Percentiles rank a stretch among this genome's conserved stretches.
These are phyloP conservation scores for Muntiacus reevesi DNA, from an alignment of 2,113 vertebrate species.

Conservation along the genomic window DNA sequence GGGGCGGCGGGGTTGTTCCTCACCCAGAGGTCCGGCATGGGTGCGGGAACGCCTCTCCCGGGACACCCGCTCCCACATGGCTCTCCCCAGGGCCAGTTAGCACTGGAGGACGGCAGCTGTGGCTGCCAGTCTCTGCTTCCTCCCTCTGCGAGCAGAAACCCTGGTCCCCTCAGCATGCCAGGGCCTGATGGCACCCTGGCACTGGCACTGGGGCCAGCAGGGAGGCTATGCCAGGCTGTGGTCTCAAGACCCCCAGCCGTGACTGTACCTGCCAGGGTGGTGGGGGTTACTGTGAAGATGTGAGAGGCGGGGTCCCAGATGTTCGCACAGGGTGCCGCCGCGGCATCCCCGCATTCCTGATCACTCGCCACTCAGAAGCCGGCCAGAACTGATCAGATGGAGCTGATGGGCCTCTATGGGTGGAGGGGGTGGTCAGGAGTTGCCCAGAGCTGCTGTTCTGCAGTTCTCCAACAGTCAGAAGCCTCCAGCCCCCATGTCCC, in stretches of 20 bases:
- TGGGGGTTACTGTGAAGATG: neutral
- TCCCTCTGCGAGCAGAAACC: neutral
- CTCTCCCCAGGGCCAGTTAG: neutral
- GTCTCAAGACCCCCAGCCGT: neutral
- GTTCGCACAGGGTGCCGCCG: neutral
- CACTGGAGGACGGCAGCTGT: fast-evolving
- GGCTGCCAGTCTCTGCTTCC: neutral
- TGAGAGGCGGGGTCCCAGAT: neutral
- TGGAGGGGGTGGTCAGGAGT: neutral
- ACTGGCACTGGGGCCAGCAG: neutral
- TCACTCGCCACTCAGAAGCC: neutral
- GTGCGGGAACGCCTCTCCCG: fast-evolving
- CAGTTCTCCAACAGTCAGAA: neutral
- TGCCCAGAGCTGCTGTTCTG: neutral
- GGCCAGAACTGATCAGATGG: neutral
- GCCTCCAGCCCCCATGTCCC: neutral
- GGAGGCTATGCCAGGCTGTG: neutral
- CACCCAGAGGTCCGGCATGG: neutral
- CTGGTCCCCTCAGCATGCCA: neutral
- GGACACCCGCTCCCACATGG: neutral
- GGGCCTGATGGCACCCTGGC: neutral
- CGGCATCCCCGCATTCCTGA: neutral
- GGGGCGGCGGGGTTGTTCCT: neutral
- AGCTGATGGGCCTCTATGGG: neutral
- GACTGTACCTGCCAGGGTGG: neutral